Evolutionary conservation across 2,113 vertebrate species (phyloP), one percentile per base, ranked within the genome.

Genomic region (Chelonoidis abingdonii): DNA sequence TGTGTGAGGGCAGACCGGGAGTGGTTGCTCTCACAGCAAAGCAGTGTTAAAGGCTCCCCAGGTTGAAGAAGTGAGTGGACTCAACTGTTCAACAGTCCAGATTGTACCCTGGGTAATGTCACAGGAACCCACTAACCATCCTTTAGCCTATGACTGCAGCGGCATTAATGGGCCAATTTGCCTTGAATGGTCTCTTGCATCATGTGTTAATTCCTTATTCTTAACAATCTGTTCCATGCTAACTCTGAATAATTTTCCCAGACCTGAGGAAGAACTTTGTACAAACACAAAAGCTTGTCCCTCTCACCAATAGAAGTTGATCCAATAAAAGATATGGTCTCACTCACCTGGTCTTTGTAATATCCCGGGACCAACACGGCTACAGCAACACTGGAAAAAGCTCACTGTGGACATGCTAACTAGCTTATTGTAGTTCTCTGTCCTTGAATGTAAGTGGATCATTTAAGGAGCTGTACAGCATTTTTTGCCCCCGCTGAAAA

Each of bases 351-450:
- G n/a, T 38, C 65, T 69, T 19, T 21, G 17, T 19, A 72, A 38
- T 72, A n/a, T 38, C 65, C 65, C 22, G n/a, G 65, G n/a, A n/a
- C 17, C 35, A 69, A n/a, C 62, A 14, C 8, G 17, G 62, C 31
- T n/a, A n/a, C 31, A 69, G 35, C 65, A 38, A 72, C n/a, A 72
- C 35, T n/a, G n/a, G n/a, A 72, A 72, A n/a, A 38, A 38, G 19
- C 35, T 91, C 95, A 93, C 87, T 80, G 80, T 89, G 56, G 86
- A 88, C 69, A 89, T 97, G 96, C 91, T 96, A 96, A 96, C 88
- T 90, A 97, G 38, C 86, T 95, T 92, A 85, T 86, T 97, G 87
- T 94, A 96, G 95, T 95, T 96, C 57, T 97, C 82, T 94, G 90
- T 95, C 6, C 80, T 90, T 75, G 93, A 81, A 89, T 91, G 82